Conservation (phyloP, 2,113 vertebrate genomes). For the Regulus satrapa region DNA sequence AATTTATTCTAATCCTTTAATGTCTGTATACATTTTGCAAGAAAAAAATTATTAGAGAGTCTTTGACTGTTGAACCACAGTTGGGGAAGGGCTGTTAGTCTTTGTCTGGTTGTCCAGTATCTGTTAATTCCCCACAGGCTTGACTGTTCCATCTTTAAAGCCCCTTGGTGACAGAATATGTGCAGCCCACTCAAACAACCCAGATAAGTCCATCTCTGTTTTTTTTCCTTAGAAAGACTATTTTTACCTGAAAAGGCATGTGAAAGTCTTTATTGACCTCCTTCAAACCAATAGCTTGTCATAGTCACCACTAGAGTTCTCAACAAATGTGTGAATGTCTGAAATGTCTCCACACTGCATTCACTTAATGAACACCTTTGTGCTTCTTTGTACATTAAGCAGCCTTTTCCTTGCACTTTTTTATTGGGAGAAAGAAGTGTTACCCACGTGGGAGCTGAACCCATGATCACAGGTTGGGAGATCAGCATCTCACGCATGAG, state of each 20-base stretch:
- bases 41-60: not conserved
- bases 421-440: not conserved
- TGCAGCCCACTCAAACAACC: not conserved
- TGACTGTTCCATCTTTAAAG: not conserved
- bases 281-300: not conserved
- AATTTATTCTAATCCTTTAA: not conserved
- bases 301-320: not conserved
- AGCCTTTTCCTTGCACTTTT: not conserved
- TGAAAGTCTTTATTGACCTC: not conserved
- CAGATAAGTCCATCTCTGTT: not conserved
- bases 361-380: not conserved
- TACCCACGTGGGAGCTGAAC: not conserved
- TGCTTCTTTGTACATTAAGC: not conserved
- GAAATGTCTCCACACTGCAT: not conserved
- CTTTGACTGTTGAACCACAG: not conserved
- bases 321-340: not conserved
- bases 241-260: not conserved
- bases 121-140: not conserved
- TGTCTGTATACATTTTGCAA: not conserved
- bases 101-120: not conserved
- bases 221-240: not conserved
- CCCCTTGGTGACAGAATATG: not conserved
- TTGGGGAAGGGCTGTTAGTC: not conserved
- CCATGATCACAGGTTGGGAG: accelerated
- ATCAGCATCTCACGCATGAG: not conserved